Evolutionary conservation across 2,113 vertebrate species (phyloP).

Genomic region (Toxostoma redivivum): DNA sequence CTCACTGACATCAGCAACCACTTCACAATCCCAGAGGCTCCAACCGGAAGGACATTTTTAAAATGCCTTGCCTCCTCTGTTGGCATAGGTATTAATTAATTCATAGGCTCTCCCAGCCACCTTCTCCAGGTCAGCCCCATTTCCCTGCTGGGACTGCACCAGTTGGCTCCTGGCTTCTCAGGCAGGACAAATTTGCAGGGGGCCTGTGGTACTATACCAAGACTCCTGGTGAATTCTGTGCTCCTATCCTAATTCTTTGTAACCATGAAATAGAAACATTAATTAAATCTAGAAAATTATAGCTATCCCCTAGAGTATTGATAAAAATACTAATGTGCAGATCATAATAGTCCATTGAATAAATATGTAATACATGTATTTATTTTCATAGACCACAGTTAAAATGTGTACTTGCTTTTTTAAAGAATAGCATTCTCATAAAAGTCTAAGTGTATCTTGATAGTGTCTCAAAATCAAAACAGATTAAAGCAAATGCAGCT

Average conservation of each 20-base stretch:
- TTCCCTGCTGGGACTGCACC: neutral
- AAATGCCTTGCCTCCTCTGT: neutral
- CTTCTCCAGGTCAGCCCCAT: slow-evolving; percentile 28
- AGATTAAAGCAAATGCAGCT: neutral
- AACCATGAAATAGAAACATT: neutral
- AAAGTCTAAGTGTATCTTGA: neutral
- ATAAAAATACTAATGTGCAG: neutral
- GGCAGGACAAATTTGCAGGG: neutral
- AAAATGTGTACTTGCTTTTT: neutral
- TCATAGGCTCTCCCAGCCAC: neutral
- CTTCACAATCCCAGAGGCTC: slow-evolving; percentile 25
- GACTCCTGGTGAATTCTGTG: neutral
- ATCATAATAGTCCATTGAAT: neutral
- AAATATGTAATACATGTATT: neutral
- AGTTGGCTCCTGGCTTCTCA: slow-evolving; percentile 3
- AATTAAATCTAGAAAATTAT: neutral
- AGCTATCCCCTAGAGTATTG: neutral
- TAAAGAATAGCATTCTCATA: neutral
- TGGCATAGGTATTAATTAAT: slow-evolving; percentile 41
- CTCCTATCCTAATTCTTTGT: neutral
- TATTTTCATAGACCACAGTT: neutral
- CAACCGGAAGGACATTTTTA: slow-evolving; percentile 7
- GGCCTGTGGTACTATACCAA: neutral
- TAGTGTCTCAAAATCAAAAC: neutral
- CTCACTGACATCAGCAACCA: slow-evolving; percentile 12